These are phyloP conservation scores for Sebastes aleutianus DNA, from an alignment of 2,797 vertebrate species.

Conservation along the genomic window DNA sequence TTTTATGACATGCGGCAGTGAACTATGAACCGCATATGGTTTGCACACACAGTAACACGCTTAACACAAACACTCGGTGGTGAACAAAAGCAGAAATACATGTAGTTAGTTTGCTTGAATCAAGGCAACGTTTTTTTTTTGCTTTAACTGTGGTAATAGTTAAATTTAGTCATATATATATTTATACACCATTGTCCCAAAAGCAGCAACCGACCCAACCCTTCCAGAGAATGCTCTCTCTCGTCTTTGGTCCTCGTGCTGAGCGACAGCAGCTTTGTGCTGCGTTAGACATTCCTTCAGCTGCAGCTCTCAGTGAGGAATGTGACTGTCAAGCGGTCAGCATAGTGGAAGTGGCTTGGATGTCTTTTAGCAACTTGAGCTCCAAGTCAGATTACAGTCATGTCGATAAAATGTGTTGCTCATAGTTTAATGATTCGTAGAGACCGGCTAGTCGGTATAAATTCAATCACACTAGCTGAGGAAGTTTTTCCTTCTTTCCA, in stretches of 20 bases:
- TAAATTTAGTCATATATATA: not conserved
- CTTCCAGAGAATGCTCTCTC: conserved; percentile 22
- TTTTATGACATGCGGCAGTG: conserved; percentile 51
- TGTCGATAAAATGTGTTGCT: not conserved
- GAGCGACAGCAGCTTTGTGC: conserved; percentile 58
- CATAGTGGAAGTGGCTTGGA: conserved; percentile 23
- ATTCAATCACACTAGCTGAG: conserved; percentile 18
- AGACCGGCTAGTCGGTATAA: conserved; percentile 3
- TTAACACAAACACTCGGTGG: not conserved
- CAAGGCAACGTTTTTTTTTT: not conserved
- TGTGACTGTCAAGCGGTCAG: conserved; percentile 57
- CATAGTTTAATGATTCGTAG: conserved; percentile 17
- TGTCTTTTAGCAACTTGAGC: conserved; percentile 12
- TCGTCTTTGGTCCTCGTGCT: conserved; percentile 34
- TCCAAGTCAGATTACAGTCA: conserved; percentile 1
- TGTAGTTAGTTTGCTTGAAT: not conserved
- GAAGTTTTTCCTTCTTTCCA: conserved; percentile 23
- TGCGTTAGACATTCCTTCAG: conserved; percentile 66
- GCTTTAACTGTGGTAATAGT: not conserved
- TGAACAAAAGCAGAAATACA: not conserved
- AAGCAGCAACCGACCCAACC: conserved; percentile 24
- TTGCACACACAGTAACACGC: not conserved
- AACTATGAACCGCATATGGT: conserved; percentile 55
- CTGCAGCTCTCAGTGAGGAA: conserved; percentile 56
- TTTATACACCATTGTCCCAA: not conserved